phyloP scores from a whole-genome alignment of 2,888 invertebrate species.

The Phania funesta region DNA sequence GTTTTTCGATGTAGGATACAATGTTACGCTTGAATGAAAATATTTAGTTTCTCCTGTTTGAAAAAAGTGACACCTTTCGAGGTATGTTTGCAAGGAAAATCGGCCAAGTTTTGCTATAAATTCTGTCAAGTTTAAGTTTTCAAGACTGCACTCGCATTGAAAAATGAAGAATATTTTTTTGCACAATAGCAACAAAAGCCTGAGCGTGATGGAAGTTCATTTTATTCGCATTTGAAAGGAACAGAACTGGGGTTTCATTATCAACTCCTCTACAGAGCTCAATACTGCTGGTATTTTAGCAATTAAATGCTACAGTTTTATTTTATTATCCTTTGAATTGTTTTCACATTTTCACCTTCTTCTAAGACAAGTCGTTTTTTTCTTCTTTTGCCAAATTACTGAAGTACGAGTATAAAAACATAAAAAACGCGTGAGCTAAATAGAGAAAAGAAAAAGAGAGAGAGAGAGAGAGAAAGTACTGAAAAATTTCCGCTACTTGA shows the following conservation, averaged over 20 bases:
- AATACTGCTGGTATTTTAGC: not conserved
- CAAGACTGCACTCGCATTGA: not conserved
- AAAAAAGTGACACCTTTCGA: not conserved
- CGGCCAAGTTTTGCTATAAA: not conserved
- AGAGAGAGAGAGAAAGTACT: not conserved
- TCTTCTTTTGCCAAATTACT: not conserved
- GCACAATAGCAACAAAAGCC: too few species aligned
- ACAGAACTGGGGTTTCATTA: too few species aligned
- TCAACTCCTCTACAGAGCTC: not conserved
- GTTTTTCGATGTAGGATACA: conserved; percentile 45
- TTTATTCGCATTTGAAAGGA: too few species aligned
- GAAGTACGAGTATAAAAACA: not conserved
- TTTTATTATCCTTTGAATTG: not conserved
- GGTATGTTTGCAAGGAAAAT: not conserved
- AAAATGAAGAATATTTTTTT: not conserved
- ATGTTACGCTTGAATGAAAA: conserved; percentile 62
- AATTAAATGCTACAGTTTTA: not conserved
- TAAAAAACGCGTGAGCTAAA: not conserved
- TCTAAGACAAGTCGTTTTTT: not conserved
- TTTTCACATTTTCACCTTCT: too few species aligned
- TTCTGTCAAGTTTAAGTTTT: conserved; percentile 41
- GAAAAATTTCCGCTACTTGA: conserved; percentile 53
- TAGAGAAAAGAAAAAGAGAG: not conserved
- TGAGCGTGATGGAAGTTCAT: too few species aligned
- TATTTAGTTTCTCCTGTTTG: conserved; percentile 9